Evolutionary conservation across 2,797 vertebrate species (phyloP).

Genomic region (Acropternis orthonyx): DNA sequence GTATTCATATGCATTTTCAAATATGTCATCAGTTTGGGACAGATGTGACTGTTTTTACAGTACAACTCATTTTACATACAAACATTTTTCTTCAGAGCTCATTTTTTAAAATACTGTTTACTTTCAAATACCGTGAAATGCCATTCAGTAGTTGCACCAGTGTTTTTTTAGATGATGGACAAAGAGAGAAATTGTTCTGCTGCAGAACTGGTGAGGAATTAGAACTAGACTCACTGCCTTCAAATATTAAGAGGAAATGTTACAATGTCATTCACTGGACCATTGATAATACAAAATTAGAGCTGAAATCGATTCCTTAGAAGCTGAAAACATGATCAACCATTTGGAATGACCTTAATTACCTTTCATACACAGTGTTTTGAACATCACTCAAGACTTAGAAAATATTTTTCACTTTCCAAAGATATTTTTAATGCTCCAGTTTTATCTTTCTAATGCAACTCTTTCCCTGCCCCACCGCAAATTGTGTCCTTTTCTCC

Average conservation of each 20-base stretch:
- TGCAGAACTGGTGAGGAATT: neutral
- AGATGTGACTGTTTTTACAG: neutral
- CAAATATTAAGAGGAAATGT: neutral
- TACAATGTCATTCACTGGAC: neutral
- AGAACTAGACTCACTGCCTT: neutral
- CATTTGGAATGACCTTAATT: neutral
- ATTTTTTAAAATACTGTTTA: neutral
- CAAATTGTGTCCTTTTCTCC: neutral
- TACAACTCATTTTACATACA: neutral
- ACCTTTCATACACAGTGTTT: neutral
- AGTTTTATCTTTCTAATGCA: neutral
- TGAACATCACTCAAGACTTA: neutral
- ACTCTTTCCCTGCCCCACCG: accelerated
- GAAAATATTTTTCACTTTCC: neutral
- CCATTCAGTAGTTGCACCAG: neutral
- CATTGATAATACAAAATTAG: neutral
- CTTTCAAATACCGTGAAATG: neutral
- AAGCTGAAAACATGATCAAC: neutral
- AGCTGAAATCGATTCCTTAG: neutral
- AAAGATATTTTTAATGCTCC: neutral
- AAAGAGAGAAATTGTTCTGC: neutral
- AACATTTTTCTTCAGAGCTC: neutral
- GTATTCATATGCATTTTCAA: neutral
- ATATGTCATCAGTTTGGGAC: neutral
- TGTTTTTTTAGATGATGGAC: neutral